Conservation (phyloP, 2,113 vertebrate genomes). For the Melanerpes aurifrons region DNA sequence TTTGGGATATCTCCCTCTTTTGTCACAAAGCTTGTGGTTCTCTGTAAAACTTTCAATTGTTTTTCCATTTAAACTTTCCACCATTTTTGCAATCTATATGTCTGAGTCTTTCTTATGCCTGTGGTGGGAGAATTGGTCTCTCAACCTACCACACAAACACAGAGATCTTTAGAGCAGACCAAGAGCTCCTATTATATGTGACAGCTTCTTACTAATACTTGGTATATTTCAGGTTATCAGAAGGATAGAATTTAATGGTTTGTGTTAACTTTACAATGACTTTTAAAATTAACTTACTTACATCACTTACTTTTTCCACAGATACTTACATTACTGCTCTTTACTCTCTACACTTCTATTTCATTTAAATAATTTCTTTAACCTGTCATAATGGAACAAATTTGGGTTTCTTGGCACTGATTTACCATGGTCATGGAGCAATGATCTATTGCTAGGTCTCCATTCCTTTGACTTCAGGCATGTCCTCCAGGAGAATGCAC, state of each 20-base stretch:
- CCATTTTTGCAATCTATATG: too few relatives aligned
- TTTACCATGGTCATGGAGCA: not conserved
- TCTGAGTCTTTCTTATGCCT: too few relatives aligned
- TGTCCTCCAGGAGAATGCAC: not conserved
- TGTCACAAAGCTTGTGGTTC: too few relatives aligned
- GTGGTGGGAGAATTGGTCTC: too few relatives aligned
- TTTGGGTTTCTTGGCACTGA: not conserved
- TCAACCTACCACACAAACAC: not conserved
- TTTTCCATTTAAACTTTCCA: too few relatives aligned
- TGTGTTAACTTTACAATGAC: not conserved
- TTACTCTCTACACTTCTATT: not conserved
- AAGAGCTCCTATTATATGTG: not conserved
- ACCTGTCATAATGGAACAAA: not conserved
- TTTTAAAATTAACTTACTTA: not conserved
- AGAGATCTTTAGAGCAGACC: not conserved
- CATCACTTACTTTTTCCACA: not conserved
- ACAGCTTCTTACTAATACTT: not conserved
- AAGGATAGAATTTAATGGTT: not conserved
- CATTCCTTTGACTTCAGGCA: not conserved
- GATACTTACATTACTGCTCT: not conserved
- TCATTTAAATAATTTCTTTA: not conserved
- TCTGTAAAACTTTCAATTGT: too few relatives aligned
- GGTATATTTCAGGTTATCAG: not conserved
- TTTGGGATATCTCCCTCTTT: too few relatives aligned
- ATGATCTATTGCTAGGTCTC: not conserved